These are phyloP conservation scores for Calypte anna DNA, from an alignment of 2,113 vertebrate species.

Conservation along the genomic window DNA sequence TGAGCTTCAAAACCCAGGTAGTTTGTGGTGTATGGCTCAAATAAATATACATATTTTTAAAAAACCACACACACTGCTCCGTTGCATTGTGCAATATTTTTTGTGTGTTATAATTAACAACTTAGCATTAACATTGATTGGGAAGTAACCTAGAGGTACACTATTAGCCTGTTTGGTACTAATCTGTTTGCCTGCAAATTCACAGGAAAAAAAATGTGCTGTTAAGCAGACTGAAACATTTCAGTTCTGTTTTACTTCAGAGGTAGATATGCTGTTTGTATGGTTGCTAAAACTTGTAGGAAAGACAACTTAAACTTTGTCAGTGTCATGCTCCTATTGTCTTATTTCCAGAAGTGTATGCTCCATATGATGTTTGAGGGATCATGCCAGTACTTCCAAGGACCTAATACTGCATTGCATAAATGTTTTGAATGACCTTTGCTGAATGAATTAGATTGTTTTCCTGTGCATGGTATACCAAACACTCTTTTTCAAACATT, in stretches of 20 bases:
- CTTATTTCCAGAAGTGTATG: not conserved
- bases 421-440: not conserved
- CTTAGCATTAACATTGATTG: slow-evolving; percentile 33
- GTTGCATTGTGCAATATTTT: slow-evolving; percentile 73
- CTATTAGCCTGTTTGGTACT: not conserved
- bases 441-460: not conserved
- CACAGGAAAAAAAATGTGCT: not conserved
- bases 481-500: not conserved
- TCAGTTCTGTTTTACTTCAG: not conserved
- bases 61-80: slow-evolving; percentile 4
- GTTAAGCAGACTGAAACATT: slow-evolving; percentile 12
- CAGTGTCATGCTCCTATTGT: not conserved
- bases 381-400: not conserved
- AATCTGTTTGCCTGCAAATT: not conserved
- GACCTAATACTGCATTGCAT: not conserved
- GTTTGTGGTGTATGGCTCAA: slow-evolving; percentile 57
- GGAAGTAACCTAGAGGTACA: slow-evolving; percentile 21
- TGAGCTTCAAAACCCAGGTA: slow-evolving; percentile 22
- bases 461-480: slow-evolving; percentile 1
- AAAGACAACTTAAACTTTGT: not conserved
- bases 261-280: not conserved
- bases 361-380: not conserved
- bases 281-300: not conserved
- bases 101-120: slow-evolving; percentile 60
- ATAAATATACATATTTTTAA: not conserved